Conservation (phyloP, 1,140 invertebrate genomes). For the Fopius arisanus region DNA sequence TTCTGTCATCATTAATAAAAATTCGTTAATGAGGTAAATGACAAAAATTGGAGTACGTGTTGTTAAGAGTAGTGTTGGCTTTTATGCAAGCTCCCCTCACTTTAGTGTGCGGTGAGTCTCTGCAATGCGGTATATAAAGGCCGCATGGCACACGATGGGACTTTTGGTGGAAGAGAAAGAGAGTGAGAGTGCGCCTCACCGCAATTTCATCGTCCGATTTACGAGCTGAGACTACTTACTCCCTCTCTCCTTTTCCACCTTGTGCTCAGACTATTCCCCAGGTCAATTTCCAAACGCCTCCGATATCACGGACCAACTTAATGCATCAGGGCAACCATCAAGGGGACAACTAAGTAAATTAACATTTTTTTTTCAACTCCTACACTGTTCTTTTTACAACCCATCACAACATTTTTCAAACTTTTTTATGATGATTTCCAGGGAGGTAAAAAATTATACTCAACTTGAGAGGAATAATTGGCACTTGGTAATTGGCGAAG, state of each 20-base stretch:
- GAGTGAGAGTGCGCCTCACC: background rate
- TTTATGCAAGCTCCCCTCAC: background rate
- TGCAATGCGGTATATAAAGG: conserved; percentile 1
- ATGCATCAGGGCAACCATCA: background rate
- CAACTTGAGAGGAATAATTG: background rate
- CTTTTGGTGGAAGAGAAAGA: background rate
- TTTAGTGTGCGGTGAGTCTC: background rate
- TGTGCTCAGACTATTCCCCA: background rate
- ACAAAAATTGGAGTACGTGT: background rate
- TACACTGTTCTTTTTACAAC: background rate
- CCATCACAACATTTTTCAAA: background rate
- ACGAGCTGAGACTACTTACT: background rate
- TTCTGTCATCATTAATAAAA: too few species aligned
- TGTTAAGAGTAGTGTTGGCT: background rate
- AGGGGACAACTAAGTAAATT: background rate
- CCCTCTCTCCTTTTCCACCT: background rate
- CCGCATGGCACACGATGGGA: conserved; percentile 3
- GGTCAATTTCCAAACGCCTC: background rate
- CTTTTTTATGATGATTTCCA: background rate
- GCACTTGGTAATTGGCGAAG: background rate
- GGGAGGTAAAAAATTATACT: background rate
- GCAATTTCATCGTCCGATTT: conserved; percentile 11
- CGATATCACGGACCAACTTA: background rate
- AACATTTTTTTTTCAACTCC: background rate
- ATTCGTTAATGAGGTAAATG: background rate